A percentile compares a stretch with the other conserved stretches of the same genome.
Conservation (phyloP, 2,797 vertebrate species). For the Semaprochilodus insignis region DNA sequence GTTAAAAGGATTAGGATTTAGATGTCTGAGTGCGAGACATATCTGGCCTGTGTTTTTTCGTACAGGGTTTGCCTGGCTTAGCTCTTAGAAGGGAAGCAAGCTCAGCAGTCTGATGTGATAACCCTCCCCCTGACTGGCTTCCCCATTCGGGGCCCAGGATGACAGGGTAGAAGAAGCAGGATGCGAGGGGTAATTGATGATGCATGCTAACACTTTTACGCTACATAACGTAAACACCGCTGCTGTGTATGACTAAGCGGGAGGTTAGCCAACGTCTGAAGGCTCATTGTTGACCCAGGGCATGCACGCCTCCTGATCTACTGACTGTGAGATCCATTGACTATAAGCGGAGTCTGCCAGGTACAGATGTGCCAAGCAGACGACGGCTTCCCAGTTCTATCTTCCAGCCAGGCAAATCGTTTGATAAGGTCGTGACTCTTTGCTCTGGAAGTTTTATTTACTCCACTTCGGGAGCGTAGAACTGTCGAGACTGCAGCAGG, state of each 20-base stretch:
- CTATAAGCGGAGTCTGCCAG: background rate
- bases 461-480: background rate
- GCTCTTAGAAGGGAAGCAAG: conserved; percentile 27
- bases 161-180: conserved; percentile 4
- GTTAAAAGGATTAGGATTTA: conserved; percentile 52
- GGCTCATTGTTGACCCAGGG: background rate
- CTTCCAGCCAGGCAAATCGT: background rate
- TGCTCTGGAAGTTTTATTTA: background rate
- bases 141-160: conserved; percentile 37
- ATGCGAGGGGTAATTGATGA: conserved; percentile 42
- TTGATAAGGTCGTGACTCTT: background rate
- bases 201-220: conserved; percentile 39
- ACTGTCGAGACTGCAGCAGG: background rate
- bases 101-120: conserved; percentile 32
- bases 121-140: conserved; percentile 32
- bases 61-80: conserved; percentile 31
- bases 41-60: conserved; percentile 36
- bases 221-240: conserved; percentile 36
- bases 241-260: conserved; percentile 8
- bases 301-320: conserved; percentile 19
- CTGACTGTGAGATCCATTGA: conserved; percentile 26
- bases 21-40: conserved; percentile 38
- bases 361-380: background rate
- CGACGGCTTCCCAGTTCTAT: background rate
- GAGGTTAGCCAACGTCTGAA: conserved; percentile 27